A percentile compares a stretch with the other conserved stretches of the same genome.
These are phyloP conservation scores for Melikaiella ostensackeni DNA, from an alignment of 2,888 invertebrate genomes.

Conservation along the genomic window DNA sequence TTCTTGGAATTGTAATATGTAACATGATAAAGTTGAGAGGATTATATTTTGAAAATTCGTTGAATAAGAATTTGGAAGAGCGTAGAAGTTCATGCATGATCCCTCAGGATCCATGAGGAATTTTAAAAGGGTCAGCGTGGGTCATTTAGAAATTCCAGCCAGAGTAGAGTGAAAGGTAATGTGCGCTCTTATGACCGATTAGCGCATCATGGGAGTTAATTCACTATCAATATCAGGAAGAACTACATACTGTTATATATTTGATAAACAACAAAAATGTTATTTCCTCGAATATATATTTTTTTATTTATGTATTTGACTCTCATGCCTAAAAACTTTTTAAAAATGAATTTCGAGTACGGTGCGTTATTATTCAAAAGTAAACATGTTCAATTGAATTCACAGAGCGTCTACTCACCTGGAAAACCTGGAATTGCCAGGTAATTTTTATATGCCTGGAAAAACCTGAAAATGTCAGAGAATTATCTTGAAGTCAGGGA, in stretches of 20 bases:
- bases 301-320: too few relatives aligned
- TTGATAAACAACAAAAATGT: background rate
- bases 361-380: too few relatives aligned
- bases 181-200: background rate
- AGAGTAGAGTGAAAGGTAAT: background rate
- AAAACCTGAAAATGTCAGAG: too few relatives aligned
- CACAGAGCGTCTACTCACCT: too few relatives aligned
- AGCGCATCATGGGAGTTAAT: background rate
- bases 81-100: background rate
- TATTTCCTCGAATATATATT: too few relatives aligned
- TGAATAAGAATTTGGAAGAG: background rate
- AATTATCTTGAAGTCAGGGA: too few relatives aligned
- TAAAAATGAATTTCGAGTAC: too few relatives aligned
- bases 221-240: background rate
- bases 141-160: background rate
- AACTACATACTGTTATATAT: background rate
- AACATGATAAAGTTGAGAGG: background rate
- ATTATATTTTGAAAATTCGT: background rate
- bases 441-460: too few relatives aligned
- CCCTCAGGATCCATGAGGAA: background rate
- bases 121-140: background rate
- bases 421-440: too few relatives aligned
- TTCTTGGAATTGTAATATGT: background rate
- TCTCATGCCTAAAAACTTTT: too few relatives aligned
- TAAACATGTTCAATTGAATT: too few relatives aligned